These are phyloP conservation scores for Acanthurus tractus DNA, from an alignment of 2,797 vertebrate genomes.

Conservation along the genomic window DNA sequence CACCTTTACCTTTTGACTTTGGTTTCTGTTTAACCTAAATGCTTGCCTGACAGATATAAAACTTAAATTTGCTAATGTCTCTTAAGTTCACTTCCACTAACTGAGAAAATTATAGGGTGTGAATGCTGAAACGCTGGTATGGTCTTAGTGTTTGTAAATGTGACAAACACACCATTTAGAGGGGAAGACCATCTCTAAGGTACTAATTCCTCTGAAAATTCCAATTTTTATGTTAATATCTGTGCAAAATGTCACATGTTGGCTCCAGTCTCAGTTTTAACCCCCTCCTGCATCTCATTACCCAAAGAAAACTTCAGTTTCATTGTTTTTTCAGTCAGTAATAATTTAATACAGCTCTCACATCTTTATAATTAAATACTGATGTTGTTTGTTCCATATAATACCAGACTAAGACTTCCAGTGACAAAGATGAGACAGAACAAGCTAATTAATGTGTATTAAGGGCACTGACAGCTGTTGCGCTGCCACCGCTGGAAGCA, in stretches of 20 bases:
- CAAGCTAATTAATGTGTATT: constrained; percentile 59
- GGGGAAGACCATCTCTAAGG: background rate
- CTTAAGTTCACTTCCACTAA: background rate
- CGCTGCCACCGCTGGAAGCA: constrained; percentile 50
- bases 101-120: background rate
- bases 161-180: too few relatives aligned
- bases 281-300: constrained; percentile 7
- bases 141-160: background rate
- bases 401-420: background rate
- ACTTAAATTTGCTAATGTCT: background rate
- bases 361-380: constrained; percentile 28
- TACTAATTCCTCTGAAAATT: background rate
- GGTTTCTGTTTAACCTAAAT: too few relatives aligned
- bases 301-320: background rate
- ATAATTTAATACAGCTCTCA: constrained; percentile 4
- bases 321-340: background rate
- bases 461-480: constrained; percentile 53
- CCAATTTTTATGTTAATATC: background rate
- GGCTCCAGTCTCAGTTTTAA: background rate
- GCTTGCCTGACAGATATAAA: too few relatives aligned
- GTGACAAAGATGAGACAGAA: constrained; percentile 41
- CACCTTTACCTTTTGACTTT: too few relatives aligned
- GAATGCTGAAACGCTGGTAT: background rate
- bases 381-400: constrained; percentile 33
- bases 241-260: background rate